Evolutionary conservation across 1,140 invertebrate species (phyloP), one percentile per base, ranked within the genome.

Genomic region (Ceratosolen solmsi): DNA sequence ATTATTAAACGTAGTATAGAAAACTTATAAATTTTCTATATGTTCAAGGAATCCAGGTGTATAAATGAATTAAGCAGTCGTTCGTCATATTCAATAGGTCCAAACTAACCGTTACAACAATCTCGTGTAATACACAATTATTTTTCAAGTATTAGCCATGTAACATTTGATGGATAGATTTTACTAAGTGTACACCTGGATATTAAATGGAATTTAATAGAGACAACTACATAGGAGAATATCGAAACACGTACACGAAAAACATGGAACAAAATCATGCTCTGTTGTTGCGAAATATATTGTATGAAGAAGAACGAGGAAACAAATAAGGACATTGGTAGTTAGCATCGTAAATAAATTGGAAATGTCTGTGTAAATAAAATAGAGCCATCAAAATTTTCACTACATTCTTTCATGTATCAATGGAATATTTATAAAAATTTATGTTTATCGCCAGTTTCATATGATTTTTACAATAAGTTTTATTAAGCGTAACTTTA

Each of bases 1-100:
- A 76, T 76, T 58, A 46, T 9, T 72, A 27, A 56, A 60, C 49
- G 54, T 79, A 80, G n/a, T 22, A 22, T 15, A 70, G 13, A 7
- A 46, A 72, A 30, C 8, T 49, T 73, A 25, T 80, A 3, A 15
- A 60, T 76, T 27, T 36, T 49, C 63, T 80, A 8, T 73, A 73
- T 80, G 70, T 80, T 80, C 13, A 36, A 70, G 3, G 25, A 46
- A 33, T 70, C 56, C 38, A 74, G 49, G 33, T 80, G 70, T 80
- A 74, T 41, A 63, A 11, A n/a, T 71, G 68, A 70, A 65, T n/a
- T 68, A 22, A 58, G 30, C 33, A 56, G 38, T 56, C 8, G 22
- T 56, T 56, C 36, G 22, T 38, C 22, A 46, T 71, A 25, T 41
- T 56, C 70, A 56, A 58, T 78, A 63, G n/a, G 20, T 46, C 5